Base-by-base conservation (phyloP, 1,140 invertebrate species). In the Drosophila chauvacae region DNA sequence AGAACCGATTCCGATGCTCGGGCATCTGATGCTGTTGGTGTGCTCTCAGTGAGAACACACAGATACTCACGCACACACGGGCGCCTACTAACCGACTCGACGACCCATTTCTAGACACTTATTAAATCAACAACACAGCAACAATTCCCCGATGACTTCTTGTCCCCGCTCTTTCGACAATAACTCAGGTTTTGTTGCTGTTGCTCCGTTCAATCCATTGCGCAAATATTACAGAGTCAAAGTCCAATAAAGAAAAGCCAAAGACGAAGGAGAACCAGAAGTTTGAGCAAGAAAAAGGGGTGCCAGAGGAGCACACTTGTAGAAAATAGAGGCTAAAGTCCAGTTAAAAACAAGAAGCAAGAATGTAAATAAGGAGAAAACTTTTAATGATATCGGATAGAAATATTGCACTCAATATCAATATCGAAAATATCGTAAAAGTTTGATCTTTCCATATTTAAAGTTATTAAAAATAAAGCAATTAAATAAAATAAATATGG, bases 201-300 rank as follows among this genome's bases (percentile, higher is more conserved):
- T 58, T 56, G 48, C 44, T 58, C 63, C 58, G 62, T 58, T 74
- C 61, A 53, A 80, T 53, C 61, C 78, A 77, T 81, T 77, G 70
- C 78, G 65, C 63, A 82, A 82, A 82, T 83, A 75, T 82, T 80
- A 72, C 50, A 75, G 70, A 79, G 69, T 79, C 80, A 84, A 80
- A 80, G 76, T 83, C 70, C 76, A 71, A 65, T 83, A 57, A 64
- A 62, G 50, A 65, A 55, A 35, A 51, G 59, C 45, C 74, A 30
- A 61, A 55, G 44, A 35, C 55, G 16, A 47, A 63, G 65, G 57
- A 64, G 37, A 77, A 45, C 20, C 45, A 48, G 62, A 58, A 47
- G 42, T 47, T 48, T 28, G 20, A 16, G 13, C 33, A 44, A 50
- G 39, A 53, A 51, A 26, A 51, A 47, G 11, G 48, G 28, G 42